Conservation (phyloP, 2,113 vertebrate genomes). For the Pycnonotus jocosus region DNA sequence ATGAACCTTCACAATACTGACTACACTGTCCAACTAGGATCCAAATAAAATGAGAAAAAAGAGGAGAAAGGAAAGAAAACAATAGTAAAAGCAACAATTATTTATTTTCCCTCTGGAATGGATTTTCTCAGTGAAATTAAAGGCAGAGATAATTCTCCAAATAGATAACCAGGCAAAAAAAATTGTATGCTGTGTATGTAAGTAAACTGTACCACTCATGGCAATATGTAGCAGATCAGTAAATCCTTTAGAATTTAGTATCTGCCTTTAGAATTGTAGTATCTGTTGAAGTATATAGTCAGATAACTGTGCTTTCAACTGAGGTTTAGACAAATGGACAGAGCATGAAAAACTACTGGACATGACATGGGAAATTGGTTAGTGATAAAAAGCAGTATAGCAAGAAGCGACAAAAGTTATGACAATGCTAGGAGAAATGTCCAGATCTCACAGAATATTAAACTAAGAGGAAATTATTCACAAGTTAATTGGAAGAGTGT, state of each 20-base stretch:
- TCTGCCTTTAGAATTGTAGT: background rate
- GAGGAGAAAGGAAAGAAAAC: background rate
- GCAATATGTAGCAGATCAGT: accelerated
- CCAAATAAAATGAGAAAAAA: background rate
- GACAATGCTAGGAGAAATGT: background rate
- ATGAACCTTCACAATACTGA: background rate
- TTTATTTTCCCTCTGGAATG: background rate
- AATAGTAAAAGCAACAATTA: background rate
- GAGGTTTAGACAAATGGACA: background rate
- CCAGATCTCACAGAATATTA: background rate
- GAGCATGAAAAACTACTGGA: background rate
- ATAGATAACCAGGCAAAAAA: background rate
- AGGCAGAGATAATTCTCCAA: background rate
- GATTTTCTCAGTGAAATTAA: background rate
- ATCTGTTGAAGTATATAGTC: background rate
- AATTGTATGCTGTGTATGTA: accelerated
- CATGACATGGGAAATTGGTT: background rate
- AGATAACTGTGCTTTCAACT: background rate
- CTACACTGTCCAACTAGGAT: background rate
- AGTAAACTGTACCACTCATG: accelerated
- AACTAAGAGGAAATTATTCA: background rate
- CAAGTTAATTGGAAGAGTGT: background rate
- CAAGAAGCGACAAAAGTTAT: background rate
- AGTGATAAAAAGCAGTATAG: background rate
- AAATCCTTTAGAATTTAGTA: too few species aligned